Evolutionary conservation across 2,888 invertebrate genomes (phyloP), one percentile per base, ranked within the genome.

Genomic region (Euphydryas editha): DNA sequence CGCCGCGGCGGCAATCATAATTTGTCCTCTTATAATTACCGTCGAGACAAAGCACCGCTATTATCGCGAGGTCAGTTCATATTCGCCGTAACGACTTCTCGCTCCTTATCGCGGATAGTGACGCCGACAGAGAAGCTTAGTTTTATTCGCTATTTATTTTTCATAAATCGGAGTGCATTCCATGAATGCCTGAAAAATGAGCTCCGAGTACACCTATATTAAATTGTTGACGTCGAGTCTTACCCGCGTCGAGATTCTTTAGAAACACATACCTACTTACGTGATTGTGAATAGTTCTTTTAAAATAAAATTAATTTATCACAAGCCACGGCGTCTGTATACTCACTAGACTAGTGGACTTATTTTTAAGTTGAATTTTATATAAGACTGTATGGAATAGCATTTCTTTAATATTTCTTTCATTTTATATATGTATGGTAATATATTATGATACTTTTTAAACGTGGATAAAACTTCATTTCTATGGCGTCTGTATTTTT

Each of bases 11-110:
- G 73, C 71, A 69, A 75, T 78, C 75, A 75, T 73, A 78, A 78
- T 79, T 77, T 76, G 76, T 75, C 74, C 51, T 60, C 67, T 66
- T 67, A 69, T 74, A 75, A 77, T 76, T 73, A 71, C 70, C 36
- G 49, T 36, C 47, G 37, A 54, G 70, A 70, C 71, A 65, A 68
- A 69, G 58, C 69, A 54, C 63, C 55, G 56, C 56, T 68, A 67
- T 69, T 69, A 59, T 56, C 57, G 61, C 51, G 36, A 65, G 59
- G 67, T 69, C 67, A 51, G 65, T 61, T 63, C 66, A 51, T 66
- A 67, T 70, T 61, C 61, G 62, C 47, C 54, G 58, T 67, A 68
- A 71, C 66, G 70, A 72, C 60, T 30, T 54, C 42, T 54, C 47
- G 63, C 59, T 68, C 63, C 66, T 65, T 62, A 58, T 60, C 11